Conservation (phyloP, 2,113 vertebrate species). For the Stegostoma tigrinum region DNA sequence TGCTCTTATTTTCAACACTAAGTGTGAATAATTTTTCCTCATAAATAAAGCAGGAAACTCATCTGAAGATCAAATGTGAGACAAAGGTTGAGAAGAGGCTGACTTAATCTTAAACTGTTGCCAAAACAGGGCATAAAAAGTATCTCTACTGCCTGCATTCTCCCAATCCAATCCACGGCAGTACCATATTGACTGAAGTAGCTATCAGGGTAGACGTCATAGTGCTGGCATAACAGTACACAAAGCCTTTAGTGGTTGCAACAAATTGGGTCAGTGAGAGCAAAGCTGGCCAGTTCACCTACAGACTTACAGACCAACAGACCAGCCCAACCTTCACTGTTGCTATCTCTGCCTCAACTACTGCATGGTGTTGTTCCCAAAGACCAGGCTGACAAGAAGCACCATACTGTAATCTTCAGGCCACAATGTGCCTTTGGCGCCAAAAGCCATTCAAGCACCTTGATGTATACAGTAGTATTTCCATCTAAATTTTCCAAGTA, state of each 20-base stretch:
- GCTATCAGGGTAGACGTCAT: neutral
- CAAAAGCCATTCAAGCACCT: neutral
- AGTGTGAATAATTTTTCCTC: too few species aligned
- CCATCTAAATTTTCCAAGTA: neutral
- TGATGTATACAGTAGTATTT: neutral
- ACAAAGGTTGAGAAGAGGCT: too few species aligned
- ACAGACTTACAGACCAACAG: too few species aligned
- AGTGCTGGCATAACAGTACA: neutral
- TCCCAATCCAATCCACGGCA: neutral
- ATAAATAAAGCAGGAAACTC: too few species aligned
- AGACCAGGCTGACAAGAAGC: neutral
- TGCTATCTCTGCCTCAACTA: neutral
- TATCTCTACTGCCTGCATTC: neutral
- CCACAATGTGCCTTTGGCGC: neutral
- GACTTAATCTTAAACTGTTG: too few species aligned
- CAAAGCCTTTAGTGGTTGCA: neutral
- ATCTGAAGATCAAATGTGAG: too few species aligned
- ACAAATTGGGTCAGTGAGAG: neutral
- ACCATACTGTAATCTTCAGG: neutral
- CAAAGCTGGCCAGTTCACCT: neutral
- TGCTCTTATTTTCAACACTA: too few species aligned
- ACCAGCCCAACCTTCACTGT: too few species aligned
- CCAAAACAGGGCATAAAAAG: neutral
- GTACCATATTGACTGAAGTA: neutral
- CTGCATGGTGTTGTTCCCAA: too few species aligned